Evolutionary conservation across 1,140 invertebrate species (phyloP), one percentile per base, ranked within the genome.

Genomic region (Drosophila erecta): DNA sequence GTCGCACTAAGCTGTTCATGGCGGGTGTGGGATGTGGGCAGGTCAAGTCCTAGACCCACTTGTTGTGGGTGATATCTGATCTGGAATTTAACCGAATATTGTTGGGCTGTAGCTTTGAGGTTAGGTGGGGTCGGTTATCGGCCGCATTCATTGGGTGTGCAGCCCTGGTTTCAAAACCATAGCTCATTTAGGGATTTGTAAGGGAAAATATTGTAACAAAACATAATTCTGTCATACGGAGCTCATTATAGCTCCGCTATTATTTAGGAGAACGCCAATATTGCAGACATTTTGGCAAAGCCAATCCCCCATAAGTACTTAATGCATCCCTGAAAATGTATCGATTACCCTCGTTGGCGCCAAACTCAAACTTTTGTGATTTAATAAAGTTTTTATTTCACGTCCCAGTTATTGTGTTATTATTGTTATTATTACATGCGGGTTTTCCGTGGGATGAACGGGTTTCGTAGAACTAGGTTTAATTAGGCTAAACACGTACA

Each of bases 401-500:
- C 66, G 14, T 22, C 40, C 20, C n/a, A 55, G 65, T 79, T 79
- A 70, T 47, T 71, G 50, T 60, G 33, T 81, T 83, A 47, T 74
- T 81, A 76, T 60, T 74, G 53, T 30, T 30, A 30, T 75, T 76
- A 76, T 57, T 81, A 79, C 65, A 76, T 67, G 47, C 20, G 30
- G 60, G 50, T 58, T 75, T 43, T 47, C 55, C 54, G 47, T 79
- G 67, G 49, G 44, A 43, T 73, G 59, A 37, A 22, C 58, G 6
- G 6, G 37, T 24, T 24, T 64, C 71, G 47, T 78, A 76, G 47
- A 81, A 79, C 65, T 78, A 81, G 43, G 38, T 71, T 79, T 53
- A 71, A 86, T 86, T 79, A 86, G 80, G 61, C 83, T 81, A 81
- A 66, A 72, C 74, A 64, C 56, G 64, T 79, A 78, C 80, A 83